Evolutionary conservation across 2,888 invertebrate genomes (phyloP), one percentile per base, ranked within the genome.

Genomic region (Ennomos quercinarius): DNA sequence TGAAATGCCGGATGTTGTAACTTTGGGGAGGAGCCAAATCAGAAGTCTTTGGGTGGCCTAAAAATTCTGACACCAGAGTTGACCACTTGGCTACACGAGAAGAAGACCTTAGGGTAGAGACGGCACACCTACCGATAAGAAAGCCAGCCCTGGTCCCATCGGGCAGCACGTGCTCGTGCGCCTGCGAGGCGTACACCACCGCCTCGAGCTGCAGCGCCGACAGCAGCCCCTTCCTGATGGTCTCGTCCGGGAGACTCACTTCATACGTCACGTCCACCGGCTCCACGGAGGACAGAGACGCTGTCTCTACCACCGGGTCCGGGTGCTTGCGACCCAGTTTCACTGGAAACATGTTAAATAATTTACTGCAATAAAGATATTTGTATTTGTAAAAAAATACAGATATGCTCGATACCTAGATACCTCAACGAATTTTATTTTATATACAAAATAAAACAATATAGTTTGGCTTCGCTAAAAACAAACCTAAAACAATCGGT

Each of bases 231-330:
- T 94, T 94, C 78, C 97, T 96, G 57, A 99, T 95, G 0, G 96
- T 95, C 71, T 97, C 96, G 55, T 95, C 95, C 0, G 99, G 99
- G 71, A 98, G 93, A 9, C 97, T 96, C 51, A 97, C 68, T 68
- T 94, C 93, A 90, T 99, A 99, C 93, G 96, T 96, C 54, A 99
- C 97, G 84, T 99, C 98, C 1, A 97, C 97, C 0, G 99, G 98
- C 77, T 98, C 97, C 51, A 99, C 99, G 40, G 98, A 98, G 0
- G 99, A 98, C 44, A 99, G 93, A 0, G 99, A 99, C 9, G 99
- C 99, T 0, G 99, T 99, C 88, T 99, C 99, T 9, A 99, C 99
- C 8, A 99, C 99, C 0, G 98, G 97, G 91, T 99, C 99, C 0
- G 99, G 99, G 94, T 99, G 99, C 80, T 98, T 97, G 73, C 95